A percentile compares a stretch with the other conserved stretches of the same genome.
These are phyloP conservation scores for Ceratina australensis DNA, from an alignment of 1,140 invertebrate species.

Conservation along the genomic window DNA sequence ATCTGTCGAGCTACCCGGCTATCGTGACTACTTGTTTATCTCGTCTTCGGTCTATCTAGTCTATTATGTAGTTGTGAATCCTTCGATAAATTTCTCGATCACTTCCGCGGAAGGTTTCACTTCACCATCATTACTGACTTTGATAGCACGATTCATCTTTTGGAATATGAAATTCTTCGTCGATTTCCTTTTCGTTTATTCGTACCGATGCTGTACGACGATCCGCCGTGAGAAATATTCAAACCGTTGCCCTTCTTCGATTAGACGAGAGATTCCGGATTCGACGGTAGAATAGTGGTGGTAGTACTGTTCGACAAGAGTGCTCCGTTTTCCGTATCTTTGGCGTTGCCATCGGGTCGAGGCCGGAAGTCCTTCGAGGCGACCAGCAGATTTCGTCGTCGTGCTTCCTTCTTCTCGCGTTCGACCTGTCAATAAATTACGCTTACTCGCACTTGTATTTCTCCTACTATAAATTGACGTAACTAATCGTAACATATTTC, in stretches of 20 bases:
- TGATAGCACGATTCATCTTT: not conserved
- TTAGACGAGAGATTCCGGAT: constrained; percentile 67
- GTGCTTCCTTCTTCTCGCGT: constrained; percentile 77
- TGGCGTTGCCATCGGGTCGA: constrained; percentile 64
- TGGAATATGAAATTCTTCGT: not conserved
- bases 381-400: constrained; percentile 69
- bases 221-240: not conserved
- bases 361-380: constrained; percentile 63
- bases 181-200: not conserved
- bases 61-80: not conserved
- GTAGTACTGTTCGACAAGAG: constrained; percentile 67
- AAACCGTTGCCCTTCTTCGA: not conserved
- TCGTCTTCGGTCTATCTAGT: not conserved
- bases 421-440: constrained; percentile 69
- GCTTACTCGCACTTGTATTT: not conserved
- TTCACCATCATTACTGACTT: not conserved
- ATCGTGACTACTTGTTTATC: not conserved
- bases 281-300: constrained; percentile 66
- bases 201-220: too few species aligned
- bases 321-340: constrained; percentile 72
- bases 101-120: not conserved
- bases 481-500: too few species aligned
- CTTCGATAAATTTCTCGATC: not conserved
- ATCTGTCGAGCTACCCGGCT: constrained; percentile 20
- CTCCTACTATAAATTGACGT: not conserved